These are phyloP conservation scores for Clarias gariepinus DNA, from an alignment of 2,113 vertebrate species.

Conservation along the genomic window DNA sequence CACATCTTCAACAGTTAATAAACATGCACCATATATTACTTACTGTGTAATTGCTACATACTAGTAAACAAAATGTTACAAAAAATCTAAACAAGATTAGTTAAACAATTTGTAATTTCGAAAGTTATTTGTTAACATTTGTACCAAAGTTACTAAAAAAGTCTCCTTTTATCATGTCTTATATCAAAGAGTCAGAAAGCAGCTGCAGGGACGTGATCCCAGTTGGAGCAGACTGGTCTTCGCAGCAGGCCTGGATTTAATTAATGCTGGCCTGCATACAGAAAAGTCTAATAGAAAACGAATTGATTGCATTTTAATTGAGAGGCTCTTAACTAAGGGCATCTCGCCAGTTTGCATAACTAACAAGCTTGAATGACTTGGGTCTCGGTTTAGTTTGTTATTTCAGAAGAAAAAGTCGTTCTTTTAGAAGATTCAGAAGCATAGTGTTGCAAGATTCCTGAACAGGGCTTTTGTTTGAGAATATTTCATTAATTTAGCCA, in stretches of 20 bases:
- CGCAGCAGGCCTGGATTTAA: constrained; percentile 26
- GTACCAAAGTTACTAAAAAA: background rate
- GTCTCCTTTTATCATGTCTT: background rate
- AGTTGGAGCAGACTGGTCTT: constrained; percentile 11
- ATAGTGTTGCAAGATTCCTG: background rate
- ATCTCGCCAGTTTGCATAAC: constrained; percentile 24
- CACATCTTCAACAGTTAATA: no score
- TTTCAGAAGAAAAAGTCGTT: constrained; percentile 7
- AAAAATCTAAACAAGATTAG: background rate
- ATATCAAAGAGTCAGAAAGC: background rate
- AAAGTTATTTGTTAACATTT: background rate
- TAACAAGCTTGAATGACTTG: constrained; percentile 25
- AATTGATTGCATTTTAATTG: constrained; percentile 41
- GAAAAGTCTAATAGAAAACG: constrained; percentile 29
- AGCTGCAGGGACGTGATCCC: constrained; percentile 1
- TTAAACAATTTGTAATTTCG: background rate
- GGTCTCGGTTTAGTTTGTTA: constrained; percentile 5
- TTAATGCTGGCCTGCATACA: constrained; percentile 29
- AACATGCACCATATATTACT: background rate
- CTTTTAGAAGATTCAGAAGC: background rate
- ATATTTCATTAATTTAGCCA: background rate
- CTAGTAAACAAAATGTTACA: background rate
- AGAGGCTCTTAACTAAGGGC: constrained; percentile 22
- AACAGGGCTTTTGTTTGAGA: background rate
- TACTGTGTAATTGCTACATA: background rate